Evolutionary conservation across 2,888 invertebrate species (phyloP).

Genomic region (Andrena bucephala): DNA sequence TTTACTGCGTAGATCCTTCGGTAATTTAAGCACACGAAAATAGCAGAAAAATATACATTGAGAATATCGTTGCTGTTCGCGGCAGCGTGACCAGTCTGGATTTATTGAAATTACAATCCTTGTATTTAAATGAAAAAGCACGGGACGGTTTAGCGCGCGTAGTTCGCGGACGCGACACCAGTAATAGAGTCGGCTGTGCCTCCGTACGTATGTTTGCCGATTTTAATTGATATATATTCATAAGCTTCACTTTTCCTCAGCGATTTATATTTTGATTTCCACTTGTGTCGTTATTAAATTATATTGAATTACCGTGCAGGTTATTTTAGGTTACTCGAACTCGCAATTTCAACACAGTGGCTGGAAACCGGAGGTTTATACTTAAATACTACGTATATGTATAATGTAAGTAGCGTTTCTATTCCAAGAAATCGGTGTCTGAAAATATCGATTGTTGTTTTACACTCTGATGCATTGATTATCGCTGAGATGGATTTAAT

Average conservation of each 20-base stretch:
- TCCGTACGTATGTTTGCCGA: constrained; percentile 3
- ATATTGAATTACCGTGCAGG: background rate
- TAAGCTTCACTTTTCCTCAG: background rate
- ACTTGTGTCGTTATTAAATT: background rate
- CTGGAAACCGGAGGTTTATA: background rate
- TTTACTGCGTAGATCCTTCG: background rate
- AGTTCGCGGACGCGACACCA: constrained; percentile 34
- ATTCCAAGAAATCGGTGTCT: background rate
- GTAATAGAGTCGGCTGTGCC: no score
- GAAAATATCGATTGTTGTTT: background rate
- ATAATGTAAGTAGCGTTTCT: constrained; percentile 40
- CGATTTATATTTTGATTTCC: background rate
- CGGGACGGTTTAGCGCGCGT: background rate
- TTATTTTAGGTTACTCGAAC: constrained; percentile 51
- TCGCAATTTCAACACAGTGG: background rate
- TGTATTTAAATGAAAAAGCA: background rate
- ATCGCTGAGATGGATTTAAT: background rate
- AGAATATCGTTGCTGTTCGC: background rate
- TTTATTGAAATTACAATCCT: background rate
- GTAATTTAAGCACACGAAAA: background rate
- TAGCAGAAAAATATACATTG: constrained; percentile 3
- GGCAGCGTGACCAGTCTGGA: background rate
- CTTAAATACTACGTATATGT: background rate
- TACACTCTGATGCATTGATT: background rate
- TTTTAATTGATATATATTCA: background rate